These are phyloP conservation scores for Helleia helle DNA, from an alignment of 2,888 invertebrate genomes.

Conservation along the genomic window DNA sequence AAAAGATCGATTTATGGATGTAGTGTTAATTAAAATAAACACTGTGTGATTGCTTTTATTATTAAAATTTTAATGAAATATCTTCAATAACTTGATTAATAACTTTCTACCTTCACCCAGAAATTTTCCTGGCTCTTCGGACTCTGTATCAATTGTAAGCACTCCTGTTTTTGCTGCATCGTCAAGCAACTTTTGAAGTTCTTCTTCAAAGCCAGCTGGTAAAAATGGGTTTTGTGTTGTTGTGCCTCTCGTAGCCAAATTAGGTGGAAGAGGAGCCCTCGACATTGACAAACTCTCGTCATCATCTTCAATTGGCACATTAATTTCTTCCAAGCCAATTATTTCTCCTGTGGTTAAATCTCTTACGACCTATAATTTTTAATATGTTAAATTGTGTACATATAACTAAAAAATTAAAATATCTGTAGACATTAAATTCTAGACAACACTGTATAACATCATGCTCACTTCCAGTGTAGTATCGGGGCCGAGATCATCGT, in stretches of 20 bases:
- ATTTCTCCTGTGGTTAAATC: constrained; percentile 85
- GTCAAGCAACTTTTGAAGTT: constrained; percentile 57
- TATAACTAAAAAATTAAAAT: background rate
- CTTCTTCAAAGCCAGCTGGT: constrained; percentile 86
- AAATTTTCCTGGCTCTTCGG: constrained; percentile 56
- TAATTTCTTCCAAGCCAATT: constrained; percentile 73
- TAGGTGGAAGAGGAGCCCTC: constrained; percentile 82
- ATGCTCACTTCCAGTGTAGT: constrained; percentile 49
- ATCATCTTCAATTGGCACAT: constrained; percentile 56
- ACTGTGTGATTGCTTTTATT: no score
- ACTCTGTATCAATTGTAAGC: constrained; percentile 51
- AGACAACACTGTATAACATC: no score
- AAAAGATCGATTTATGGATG: no score
- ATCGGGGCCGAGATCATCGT: constrained; percentile 46
- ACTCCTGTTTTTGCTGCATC: constrained; percentile 41
- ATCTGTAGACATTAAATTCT: no score
- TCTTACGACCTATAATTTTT: constrained; percentile 72
- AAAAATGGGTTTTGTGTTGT: constrained; percentile 89
- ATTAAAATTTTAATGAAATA: no score
- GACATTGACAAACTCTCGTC: constrained; percentile 78
- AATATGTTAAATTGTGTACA: constrained; percentile 17
- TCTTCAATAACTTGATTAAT: no score
- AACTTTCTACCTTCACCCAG: constrained; percentile 66
- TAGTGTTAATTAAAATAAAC: no score
- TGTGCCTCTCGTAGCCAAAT: constrained; percentile 82